Evolutionary conservation across 2,888 invertebrate species (phyloP), one percentile per base, ranked within the genome.

Genomic region (Cephus runcator): DNA sequence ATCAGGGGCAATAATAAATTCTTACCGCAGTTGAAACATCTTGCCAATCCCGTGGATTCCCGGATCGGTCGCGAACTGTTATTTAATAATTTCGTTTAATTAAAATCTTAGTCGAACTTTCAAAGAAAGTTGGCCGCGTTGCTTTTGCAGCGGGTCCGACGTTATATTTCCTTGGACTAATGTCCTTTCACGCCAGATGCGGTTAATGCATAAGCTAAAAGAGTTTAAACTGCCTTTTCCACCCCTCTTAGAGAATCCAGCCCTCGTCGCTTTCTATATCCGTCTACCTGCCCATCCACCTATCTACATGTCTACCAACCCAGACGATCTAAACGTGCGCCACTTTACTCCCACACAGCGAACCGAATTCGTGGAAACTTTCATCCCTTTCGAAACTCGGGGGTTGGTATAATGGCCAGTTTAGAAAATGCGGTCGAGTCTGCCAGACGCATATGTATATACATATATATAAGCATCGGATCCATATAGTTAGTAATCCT

Each of bases 21-120:
- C 56, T 56, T 9, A 56, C 56, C 56, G 23, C 56, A 56, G 56
- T 23, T 56, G 56, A 56, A 56, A 23, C 56, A 56, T 56, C 56
- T 56, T 56, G 56, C 56, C 56, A 56, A 56, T 56, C 56, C 23
- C 56, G 23, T 56, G 56, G 56, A 56, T 23, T 56, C 23, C 1
- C 56, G 56, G 56, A 56, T 71, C 71, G 71, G 71, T 71, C 71
- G 71, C 71, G 85, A 87, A 88, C 87, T 87, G 91, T 91, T 90
- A 89, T 91, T 90, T 87, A 85, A 87, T 87, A 87, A 87, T 91
- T 89, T 88, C 88, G 87, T 91, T 91, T 91, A 91, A 91, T 91
- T 91, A 91, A 91, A 91, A 90, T 90, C 88, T 90, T 89, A 90
- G 90, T 90, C 89, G 86, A 89, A 87, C 87, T 87, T 86, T 87